Evolutionary conservation across 2,113 vertebrate genomes (phyloP).

Genomic region (Bos javanicus): DNA sequence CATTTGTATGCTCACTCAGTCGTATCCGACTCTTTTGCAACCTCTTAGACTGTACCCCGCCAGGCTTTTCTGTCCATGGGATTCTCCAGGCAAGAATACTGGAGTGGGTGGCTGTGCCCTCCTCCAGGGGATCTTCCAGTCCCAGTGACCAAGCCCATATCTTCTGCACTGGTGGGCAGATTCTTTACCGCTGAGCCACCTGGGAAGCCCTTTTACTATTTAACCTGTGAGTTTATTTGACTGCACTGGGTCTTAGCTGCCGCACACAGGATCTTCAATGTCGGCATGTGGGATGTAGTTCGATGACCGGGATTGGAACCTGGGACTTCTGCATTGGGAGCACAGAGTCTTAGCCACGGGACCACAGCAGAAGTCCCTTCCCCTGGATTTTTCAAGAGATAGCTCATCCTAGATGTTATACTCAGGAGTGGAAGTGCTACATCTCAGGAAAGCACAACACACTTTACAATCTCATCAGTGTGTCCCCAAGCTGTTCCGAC

Average conservation of each 20-base stretch:
- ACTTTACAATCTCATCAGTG: not conserved
- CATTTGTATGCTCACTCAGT: not conserved
- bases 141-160: not conserved
- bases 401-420: not conserved
- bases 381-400: not conserved
- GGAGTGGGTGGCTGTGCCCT: not conserved
- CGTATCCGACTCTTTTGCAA: rapidly evolving
- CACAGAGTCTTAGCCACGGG: not conserved
- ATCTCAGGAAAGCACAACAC: rapidly evolving
- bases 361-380: not conserved
- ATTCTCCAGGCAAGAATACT: not conserved
- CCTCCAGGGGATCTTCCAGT: not conserved
- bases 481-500: not conserved
- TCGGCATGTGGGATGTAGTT: rapidly evolving
- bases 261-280: not conserved
- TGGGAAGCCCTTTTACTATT: rapidly evolving
- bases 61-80: not conserved
- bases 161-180: not conserved
- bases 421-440: rapidly evolving
- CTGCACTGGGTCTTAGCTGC: rapidly evolving
- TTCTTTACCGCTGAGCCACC: not conserved
- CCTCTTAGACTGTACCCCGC: not conserved
- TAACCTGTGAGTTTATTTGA: not conserved
- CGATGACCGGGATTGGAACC: rapidly evolving
- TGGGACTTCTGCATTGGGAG: not conserved